These are phyloP conservation scores for Haplochromis burtoni DNA, from an alignment of 2,113 vertebrate genomes.

Conservation along the genomic window DNA sequence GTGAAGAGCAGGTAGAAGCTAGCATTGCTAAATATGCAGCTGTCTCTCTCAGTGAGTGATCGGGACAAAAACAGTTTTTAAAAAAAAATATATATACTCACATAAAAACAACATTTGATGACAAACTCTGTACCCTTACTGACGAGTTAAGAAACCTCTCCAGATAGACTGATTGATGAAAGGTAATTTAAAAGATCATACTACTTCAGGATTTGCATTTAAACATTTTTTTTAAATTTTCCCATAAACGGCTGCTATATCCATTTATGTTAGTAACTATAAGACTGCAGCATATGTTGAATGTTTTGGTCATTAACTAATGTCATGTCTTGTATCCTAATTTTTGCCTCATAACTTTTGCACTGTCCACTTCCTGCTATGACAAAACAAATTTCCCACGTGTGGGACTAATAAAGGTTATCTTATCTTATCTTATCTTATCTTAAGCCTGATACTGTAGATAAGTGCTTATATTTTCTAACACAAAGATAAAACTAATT, in stretches of 20 bases:
- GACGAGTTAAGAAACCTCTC: background rate
- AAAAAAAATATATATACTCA: fast-evolving
- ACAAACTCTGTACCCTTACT: background rate
- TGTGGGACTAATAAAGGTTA: no score
- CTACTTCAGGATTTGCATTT: background rate
- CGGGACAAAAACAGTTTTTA: background rate
- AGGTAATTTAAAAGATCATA: background rate
- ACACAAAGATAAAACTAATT: background rate
- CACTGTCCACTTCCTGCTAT: no score
- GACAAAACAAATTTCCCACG: no score
- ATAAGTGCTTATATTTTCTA: background rate
- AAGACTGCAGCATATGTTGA: background rate
- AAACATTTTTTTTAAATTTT: fast-evolving
- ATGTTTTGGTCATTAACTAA: background rate
- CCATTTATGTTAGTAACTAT: background rate
- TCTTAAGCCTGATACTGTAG: background rate
- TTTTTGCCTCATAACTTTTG: no score
- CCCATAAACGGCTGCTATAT: background rate
- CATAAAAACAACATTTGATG: background rate
- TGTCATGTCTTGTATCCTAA: no score
- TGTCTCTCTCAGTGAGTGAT: background rate
- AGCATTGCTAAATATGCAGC: background rate
- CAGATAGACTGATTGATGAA: background rate
- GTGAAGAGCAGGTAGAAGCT: background rate
- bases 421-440: no score